A percentile compares a stretch with the other conserved stretches of the same genome.
phyloP scores from a whole-genome alignment of 2,113 vertebrate species.

The Dasyprocta punctata region DNA sequence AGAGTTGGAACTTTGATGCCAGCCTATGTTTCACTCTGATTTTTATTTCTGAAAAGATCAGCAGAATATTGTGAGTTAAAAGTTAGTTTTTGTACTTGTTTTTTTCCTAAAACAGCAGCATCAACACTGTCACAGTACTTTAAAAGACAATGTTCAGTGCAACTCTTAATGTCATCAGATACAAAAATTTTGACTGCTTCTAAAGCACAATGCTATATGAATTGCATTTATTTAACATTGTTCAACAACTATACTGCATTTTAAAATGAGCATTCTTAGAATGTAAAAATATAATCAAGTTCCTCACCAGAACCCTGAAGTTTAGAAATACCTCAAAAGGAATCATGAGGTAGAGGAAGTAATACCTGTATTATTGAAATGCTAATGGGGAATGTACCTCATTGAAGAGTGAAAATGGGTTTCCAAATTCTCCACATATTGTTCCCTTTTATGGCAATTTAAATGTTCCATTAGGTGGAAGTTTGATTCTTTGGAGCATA shows the following conservation, averaged over 20 bases:
- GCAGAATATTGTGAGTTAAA: conserved; percentile 65
- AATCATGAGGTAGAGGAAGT: background rate
- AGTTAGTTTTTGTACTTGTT: conserved; percentile 13
- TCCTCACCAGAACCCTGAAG: background rate
- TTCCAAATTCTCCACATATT: background rate
- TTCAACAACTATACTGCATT: background rate
- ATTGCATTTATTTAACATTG: background rate
- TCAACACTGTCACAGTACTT: background rate
- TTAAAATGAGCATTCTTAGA: background rate
- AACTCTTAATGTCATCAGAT: background rate
- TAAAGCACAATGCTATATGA: background rate
- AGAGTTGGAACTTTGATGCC: background rate
- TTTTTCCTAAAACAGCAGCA: conserved; percentile 18
- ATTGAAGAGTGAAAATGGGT: background rate
- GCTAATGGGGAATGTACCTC: background rate
- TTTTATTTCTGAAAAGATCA: conserved; percentile 78
- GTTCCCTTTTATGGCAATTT: no score
- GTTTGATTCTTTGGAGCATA: background rate
- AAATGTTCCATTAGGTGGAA: background rate
- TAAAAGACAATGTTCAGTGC: background rate
- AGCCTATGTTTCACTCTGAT: conserved; percentile 75
- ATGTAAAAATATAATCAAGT: background rate
- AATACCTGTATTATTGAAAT: background rate
- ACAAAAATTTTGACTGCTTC: background rate
- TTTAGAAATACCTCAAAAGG: background rate